Evolutionary conservation across 2,888 invertebrate species (phyloP), one percentile per base, ranked within the genome.

Genomic region (Leptinotarsa peninsularis): DNA sequence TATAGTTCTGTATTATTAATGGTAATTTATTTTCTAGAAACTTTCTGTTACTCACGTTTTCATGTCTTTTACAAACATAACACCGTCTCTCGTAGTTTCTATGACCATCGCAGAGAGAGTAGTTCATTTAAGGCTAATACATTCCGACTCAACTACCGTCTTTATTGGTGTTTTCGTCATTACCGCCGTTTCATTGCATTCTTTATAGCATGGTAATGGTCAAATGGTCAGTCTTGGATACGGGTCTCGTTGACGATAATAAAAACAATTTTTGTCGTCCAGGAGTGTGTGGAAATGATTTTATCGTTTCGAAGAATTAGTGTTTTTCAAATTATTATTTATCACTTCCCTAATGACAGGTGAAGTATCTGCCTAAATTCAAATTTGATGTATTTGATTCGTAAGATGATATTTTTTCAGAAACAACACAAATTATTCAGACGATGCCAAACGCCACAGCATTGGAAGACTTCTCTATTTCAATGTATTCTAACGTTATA

Each of bases 151-250:
- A 43, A 58, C 54, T 69, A 43, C n/a, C 23, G 56, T 58, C 15
- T 43, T 69, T 49, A 69, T 69, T 69, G 69, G 69, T 58, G 69
- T 21, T 5, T 56, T 33, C 5, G 69, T 56, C 69, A 49, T 69
- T 56, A 69, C 56, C 13, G 69, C 43, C 56, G 56, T n/a, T 69
- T 69, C 56, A 69, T 69, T 18, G 56, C 56, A 33, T 68, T 68
- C 49, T 54, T 68, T 68, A 68, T 68, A 23, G 68, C 43, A 69
- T 58, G 69, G 69, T 56, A 56, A 56, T 63, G 49, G 69, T 69
- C 33, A 43, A 68, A 68, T 68, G 69, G 69, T 58, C 68, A 68
- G 23, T 52, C 33, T 54, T 49, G 54, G 43, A 69, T 69, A 68
- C 68, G 54, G 69, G 69, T 43, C 56, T 49, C 43, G 49, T 49